Evolutionary conservation across 2,888 invertebrate genomes (phyloP), one percentile per base, ranked within the genome.

Genomic region (Glyphotaelius pellucidus): DNA sequence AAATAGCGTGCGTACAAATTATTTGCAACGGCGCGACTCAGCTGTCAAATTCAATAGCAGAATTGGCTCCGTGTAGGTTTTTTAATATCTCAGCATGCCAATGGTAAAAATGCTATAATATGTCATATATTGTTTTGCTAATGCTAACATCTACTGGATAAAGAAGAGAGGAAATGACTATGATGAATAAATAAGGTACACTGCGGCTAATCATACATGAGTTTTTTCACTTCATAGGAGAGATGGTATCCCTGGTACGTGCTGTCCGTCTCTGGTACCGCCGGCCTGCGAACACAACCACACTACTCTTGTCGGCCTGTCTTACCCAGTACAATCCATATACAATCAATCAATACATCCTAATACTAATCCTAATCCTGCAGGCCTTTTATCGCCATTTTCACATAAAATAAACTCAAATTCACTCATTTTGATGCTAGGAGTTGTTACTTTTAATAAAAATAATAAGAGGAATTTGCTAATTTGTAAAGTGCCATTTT

Each of bases 191-290:
- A 86, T 79, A 92, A 91, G 80, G 89, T 89, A 93, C 87, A 92
- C 90, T 90, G 93, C 79, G 80, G 91, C 92, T 91, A 90, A 91
- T 90, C 98, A 98, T 99, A 99, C 99, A 99, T 99, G 98, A 99
- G 98, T 97, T 99, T 99, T 98, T 99, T 99, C 97, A 99, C 99
- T 98, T 99, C 99, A 97, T 99, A 99, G 97, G 99, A 99, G 97
- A 99, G 98, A 97, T 99, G 99, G 97, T 99, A 99, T 97, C 99
- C 99, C 97, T 98, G 98, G 97, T 98, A 99, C 97, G 98, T 98
- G 96, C 98, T 98, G 97, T 98, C 98, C 97, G 98, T 98, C 95
- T 97, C 97, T 94, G 95, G 94, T 95, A 96, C 96, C 96, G 97
- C 97, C 96, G 97, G 97, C 98, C 98, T 98, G 98, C 97, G 98